phyloP scores from a whole-genome alignment of 2,113 vertebrate species.

The Nettapus auritus region DNA sequence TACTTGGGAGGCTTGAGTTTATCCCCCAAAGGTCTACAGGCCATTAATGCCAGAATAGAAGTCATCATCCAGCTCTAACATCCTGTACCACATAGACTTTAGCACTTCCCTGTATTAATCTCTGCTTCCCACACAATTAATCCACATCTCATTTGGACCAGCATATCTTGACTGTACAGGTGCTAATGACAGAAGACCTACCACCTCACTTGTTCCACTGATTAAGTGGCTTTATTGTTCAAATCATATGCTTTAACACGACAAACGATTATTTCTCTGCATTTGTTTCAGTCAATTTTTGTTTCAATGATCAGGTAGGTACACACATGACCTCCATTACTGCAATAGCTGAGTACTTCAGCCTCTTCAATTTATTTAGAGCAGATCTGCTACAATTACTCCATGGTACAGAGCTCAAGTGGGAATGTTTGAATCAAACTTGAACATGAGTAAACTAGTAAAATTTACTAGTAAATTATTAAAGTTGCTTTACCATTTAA shows the following conservation, averaged over 20 bases:
- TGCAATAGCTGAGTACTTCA: not conserved
- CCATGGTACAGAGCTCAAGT: not conserved
- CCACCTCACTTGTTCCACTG: not conserved
- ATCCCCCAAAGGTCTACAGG: not conserved
- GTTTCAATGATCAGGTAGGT: not conserved
- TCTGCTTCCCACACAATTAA: not conserved
- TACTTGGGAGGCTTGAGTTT: not conserved
- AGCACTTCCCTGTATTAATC: not conserved
- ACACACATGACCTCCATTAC: accelerated
- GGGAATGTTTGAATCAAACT: not conserved
- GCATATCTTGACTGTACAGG: not conserved
- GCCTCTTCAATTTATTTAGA: not conserved
- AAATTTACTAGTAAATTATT: not conserved
- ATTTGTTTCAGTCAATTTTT: not conserved
- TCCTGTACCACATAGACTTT: not conserved
- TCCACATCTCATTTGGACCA: not conserved
- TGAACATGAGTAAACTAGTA: not conserved
- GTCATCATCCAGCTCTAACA: not conserved
- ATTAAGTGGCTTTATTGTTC: not conserved
- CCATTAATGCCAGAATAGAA: not conserved
- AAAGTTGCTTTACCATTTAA: not conserved
- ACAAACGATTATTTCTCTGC: not conserved
- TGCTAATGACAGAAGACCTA: not conserved
- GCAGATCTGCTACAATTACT: not conserved
- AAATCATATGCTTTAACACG: not conserved